Evolutionary conservation across 2,888 invertebrate genomes (phyloP), one percentile per base, ranked within the genome.

Genomic region (Dioctria rufipes): DNA sequence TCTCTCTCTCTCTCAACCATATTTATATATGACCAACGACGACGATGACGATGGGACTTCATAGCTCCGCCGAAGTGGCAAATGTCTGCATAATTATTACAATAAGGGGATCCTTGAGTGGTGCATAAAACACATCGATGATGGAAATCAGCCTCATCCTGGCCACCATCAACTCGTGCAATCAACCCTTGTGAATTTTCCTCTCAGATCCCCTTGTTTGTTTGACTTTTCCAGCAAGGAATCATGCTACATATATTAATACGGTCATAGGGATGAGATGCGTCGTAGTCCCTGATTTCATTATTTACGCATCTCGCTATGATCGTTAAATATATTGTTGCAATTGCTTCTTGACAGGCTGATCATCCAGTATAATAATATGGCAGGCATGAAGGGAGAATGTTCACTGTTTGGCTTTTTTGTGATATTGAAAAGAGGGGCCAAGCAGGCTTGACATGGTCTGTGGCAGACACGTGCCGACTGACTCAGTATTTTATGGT

Each of bases 271-370:
- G 75, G 58, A 46, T 75, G 75, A 60, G 58, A 46, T 75, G 73
- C 42, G 65, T 25, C 25, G 25, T 25, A 75, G 66, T 46, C 69
- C 69, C 77, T 77, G 77, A 80, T 81, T 81, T 81, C 80, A 81
- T 81, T 81, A 81, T 81, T 81, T 80, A 81, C 81, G 81, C 80
- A 77, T 81, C 81, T 80, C 61, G 58, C 46, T 25, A 75, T 49
- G 65, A 75, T 75, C 43, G 60, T 61, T 61, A 73, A 80, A 81
- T 81, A 81, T 80, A 81, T 81, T 81, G 81, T 81, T 81, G 81
- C 81, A 81, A 81, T 81, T 80, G 77, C 77, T 58, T 43, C 73
- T 66, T 66, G 77, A 67, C 75, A 75, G 75, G 75, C 75, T 75
- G 60, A 75, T 75, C 75, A 75, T 60, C 25, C 25, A 25, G 25